Conservation (phyloP, 2,113 vertebrate genomes). For the Leptobrachium leishanense region DNA sequence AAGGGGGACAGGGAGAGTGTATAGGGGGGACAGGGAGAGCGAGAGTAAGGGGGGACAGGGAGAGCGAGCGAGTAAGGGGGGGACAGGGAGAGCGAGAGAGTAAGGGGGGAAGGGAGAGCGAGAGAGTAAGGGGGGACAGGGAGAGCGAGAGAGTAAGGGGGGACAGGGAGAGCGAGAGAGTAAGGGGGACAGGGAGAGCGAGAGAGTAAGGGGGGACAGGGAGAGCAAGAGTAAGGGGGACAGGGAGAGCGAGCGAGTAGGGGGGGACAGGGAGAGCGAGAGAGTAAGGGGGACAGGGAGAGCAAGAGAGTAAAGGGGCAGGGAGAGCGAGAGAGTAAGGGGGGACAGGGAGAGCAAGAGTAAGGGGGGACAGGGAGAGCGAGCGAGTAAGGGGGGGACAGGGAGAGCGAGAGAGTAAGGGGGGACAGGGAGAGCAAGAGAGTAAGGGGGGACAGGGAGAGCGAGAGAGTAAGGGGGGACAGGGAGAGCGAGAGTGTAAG, state of each 20-base stretch:
- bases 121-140: not conserved
- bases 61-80: not conserved
- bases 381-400: too few species aligned
- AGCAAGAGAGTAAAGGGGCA: not conserved
- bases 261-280: not conserved
- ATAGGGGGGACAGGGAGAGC: not conserved
- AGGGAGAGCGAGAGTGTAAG: too few species aligned
- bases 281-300: not conserved
- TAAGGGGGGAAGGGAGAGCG: not conserved
- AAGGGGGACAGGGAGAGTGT: too few species aligned
- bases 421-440: too few species aligned
- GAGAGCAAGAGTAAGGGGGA: too few species aligned
- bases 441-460: too few species aligned
- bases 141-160: not conserved
- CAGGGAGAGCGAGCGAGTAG: not conserved
- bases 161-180: not conserved
- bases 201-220: too few species aligned
- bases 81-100: not conserved
- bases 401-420: too few species aligned
- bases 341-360: too few species aligned
- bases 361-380: too few species aligned
- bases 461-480: too few species aligned
- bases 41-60: not conserved
- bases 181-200: not conserved
- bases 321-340: too few species aligned